A percentile compares a stretch with the other conserved stretches of the same genome.
Conservation (phyloP, 2,113 vertebrate species). For the Pollachius pollachius region DNA sequence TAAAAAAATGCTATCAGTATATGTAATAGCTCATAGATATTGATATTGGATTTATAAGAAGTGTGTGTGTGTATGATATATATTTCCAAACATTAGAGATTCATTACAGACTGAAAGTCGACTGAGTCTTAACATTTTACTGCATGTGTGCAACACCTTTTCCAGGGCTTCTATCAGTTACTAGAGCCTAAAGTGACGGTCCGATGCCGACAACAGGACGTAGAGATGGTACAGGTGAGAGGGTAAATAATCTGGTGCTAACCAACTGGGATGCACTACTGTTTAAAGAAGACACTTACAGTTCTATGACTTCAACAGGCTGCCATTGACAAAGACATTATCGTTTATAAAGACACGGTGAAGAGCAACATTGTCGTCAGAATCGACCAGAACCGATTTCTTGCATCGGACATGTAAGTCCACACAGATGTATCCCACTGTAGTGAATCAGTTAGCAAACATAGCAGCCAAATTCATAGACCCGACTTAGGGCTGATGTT, state of each 20-base stretch:
- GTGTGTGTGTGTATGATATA: no score
- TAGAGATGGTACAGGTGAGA: slow-evolving; percentile 86
- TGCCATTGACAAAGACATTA: slow-evolving; percentile 83
- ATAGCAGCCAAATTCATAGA: neutral
- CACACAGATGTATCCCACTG: neutral
- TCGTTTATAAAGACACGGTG: slow-evolving; percentile 83
- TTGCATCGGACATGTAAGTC: slow-evolving; percentile 86
- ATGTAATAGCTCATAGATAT: no score
- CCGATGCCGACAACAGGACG: slow-evolving; percentile 87
- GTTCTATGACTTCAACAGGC: slow-evolving; percentile 60
- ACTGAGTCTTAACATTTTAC: no score
- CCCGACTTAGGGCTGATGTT: neutral
- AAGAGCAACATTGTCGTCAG: slow-evolving; percentile 82
- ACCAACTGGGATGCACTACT: neutral
- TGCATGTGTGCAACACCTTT: neutral
- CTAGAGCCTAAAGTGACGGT: slow-evolving; percentile 84
- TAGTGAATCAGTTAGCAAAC: neutral
- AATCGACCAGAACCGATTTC: slow-evolving; percentile 83
- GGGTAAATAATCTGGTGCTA: neutral
- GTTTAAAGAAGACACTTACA: neutral
- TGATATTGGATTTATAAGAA: no score
- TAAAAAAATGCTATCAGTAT: no score
- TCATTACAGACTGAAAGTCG: no score
- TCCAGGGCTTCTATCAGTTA: slow-evolving; percentile 90
- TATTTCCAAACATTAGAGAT: no score